Evolutionary conservation across 2,113 vertebrate species (phyloP), one percentile per base, ranked within the genome.

Genomic region (Oceanites oceanicus): DNA sequence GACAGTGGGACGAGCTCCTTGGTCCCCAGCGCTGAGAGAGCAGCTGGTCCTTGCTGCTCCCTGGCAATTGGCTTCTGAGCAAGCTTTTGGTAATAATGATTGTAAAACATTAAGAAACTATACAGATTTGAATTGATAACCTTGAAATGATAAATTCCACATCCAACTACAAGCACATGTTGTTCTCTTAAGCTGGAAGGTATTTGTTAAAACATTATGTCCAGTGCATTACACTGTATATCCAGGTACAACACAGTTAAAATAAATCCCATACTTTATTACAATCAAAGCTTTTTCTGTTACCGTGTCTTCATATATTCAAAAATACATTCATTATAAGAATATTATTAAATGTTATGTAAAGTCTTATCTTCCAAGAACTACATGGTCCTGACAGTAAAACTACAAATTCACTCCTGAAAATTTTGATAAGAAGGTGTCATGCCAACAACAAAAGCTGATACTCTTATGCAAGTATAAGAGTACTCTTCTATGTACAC

Each of bases 1-100:
- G 32, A 6, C 6, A 9, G 11, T n/a, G 65, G 34, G 34, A 52
- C 0, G 1, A 29, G 27, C 11, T 15, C 3, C 20, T 38, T 2
- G 4, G 34, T 6, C 45, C 5, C 29, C 10, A 1, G 9, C 20
- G 18, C 9, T 34, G 52, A 10, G 22, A 40, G 36, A 59, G 30
- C 34, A 42, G 12, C 17, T 94, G 34, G 6, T 71, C 34, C 32
- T 82, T 82, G 59, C 50, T 70, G 29, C 40, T 82, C 14, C 55
- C 34, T 3, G 2, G 36, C 26, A 71, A 34, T 27, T 2, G 17
- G 21, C 32, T 82, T 74, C 50, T 78, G n/a, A 79, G 58, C 2
- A 7, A 66, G 8, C 19, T 80, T 72, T 72, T 22, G 19, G 22
- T 65, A 66, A n/a, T 34, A 77, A 49, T 13, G 22, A 30, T 16